Percentiles rank a stretch among this genome's conserved stretches.
These are phyloP conservation scores for Lordiphosa collinella DNA, from an alignment of 1,140 invertebrate species.

Conservation along the genomic window DNA sequence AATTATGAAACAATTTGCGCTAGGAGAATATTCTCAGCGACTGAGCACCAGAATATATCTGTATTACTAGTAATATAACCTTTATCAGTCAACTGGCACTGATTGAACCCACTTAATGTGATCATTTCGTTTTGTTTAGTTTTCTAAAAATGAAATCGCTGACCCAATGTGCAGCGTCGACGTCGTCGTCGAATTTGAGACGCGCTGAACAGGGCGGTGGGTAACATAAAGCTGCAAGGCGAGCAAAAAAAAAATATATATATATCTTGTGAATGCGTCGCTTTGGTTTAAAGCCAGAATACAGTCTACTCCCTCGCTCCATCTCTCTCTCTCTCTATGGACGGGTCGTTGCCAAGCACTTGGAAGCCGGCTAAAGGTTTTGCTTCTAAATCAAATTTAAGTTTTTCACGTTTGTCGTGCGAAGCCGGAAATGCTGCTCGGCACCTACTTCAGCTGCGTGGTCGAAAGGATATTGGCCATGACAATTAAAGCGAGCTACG, in stretches of 20 bases:
- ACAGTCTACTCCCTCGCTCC: background rate
- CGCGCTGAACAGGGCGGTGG: constrained; percentile 25
- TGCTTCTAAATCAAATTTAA: constrained; percentile 63
- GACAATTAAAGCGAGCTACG: background rate
- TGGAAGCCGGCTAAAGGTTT: constrained; percentile 54
- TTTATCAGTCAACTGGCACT: too few relatives aligned
- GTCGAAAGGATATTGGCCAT: constrained; percentile 36
- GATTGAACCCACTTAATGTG: too few relatives aligned
- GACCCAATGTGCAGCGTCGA: constrained; percentile 14
- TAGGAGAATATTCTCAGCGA: too few relatives aligned
- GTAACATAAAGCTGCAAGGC: constrained; percentile 47
- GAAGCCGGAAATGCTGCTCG: constrained; percentile 51
- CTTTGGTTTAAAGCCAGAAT: constrained; percentile 48
- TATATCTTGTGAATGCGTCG: constrained; percentile 52
- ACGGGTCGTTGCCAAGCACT: constrained; percentile 28
- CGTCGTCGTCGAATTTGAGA: constrained; percentile 57
- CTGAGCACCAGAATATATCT: too few relatives aligned
- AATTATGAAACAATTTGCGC: too few relatives aligned
- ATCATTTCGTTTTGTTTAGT: too few relatives aligned
- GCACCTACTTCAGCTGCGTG: constrained; percentile 25
- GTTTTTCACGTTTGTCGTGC: constrained; percentile 35
- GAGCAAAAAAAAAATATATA: constrained; percentile 33
- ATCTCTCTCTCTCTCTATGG: background rate
- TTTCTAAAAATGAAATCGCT: too few relatives aligned
- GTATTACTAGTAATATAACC: too few relatives aligned